These are phyloP conservation scores for Anguilla marmorata DNA, from an alignment of 2,797 vertebrate genomes.

Conservation along the genomic window DNA sequence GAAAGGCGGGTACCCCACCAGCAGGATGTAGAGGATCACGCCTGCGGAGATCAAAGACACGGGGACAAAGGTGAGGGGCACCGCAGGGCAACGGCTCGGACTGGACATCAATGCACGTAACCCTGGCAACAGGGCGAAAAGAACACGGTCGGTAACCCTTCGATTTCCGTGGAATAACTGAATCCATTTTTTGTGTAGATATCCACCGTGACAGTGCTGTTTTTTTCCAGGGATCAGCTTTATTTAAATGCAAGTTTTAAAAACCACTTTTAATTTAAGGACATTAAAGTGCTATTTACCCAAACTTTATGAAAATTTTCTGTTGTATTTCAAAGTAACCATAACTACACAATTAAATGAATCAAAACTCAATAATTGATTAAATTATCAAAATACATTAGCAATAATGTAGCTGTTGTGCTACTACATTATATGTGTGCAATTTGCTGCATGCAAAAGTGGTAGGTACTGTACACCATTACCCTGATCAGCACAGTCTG, in stretches of 20 bases:
- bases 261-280: neutral
- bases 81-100: neutral
- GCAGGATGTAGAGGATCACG: slow-evolving; percentile 94
- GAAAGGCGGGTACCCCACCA: slow-evolving; percentile 96
- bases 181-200: neutral
- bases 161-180: neutral
- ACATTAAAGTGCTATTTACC: neutral
- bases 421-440: neutral
- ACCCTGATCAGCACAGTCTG: neutral
- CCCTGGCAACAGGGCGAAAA: neutral
- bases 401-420: neutral
- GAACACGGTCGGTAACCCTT: neutral
- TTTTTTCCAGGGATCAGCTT: neutral
- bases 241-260: neutral
- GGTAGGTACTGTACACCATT: neutral
- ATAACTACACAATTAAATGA: neutral
- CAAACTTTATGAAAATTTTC: neutral
- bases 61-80: neutral
- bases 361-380: neutral
- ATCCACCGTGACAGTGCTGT: neutral
- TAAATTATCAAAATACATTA: neutral
- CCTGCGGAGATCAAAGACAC: slow-evolving; percentile 65
- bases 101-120: neutral
- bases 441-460: neutral
- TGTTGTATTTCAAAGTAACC: neutral